Base-by-base conservation (phyloP, 2,797 vertebrate species). In the Choloepus didactylus region DNA sequence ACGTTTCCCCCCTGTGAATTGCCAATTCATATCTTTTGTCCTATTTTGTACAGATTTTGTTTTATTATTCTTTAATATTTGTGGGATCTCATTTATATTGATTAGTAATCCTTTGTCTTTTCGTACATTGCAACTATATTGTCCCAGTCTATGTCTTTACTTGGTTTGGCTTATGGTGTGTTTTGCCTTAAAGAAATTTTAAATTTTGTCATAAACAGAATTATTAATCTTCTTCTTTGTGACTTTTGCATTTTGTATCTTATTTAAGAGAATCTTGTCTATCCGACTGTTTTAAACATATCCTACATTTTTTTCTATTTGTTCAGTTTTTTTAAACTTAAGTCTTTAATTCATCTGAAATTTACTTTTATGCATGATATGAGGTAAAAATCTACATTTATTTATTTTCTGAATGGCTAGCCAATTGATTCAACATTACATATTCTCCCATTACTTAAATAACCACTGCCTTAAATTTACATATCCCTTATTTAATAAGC, bases 301-400 rank as follows among this genome's bases (percentile, higher is more conserved):
- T 18, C 49, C 62, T 44, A 75, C 46, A 38, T 88, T 49, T 70
- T 80, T 75, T 41, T 27, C 81, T 41, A 60, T 62, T 79, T 73
- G 29, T 60, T 59, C 51, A 56, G 25, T 56, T 94, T 85, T 29
- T 67, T 83, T 89, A 82, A 35, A 38, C 41, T 10, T 76, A 46
- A 89, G 15, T 60, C 59, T 95, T 81, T 60, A 69, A 86, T 82
- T 81, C 51, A 82, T n/a, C 80, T 89, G 54, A 91, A 90, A 88
- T 77, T 67, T 94, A 18, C 8, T 80, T 85, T 62, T 64, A 38
- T 80, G 31, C 12, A 11, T 72, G 54, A 31, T 56, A 9, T 21
- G 51, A 92, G 54, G 14, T 46, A 81, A 83, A 10, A 81, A 56
- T 46, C 27, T 81, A 12, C 29, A 67, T 93, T n/a, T 90, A 31